Base-by-base conservation (phyloP, 2,113 vertebrate species). In the Plecturocebus donacophilus region DNA sequence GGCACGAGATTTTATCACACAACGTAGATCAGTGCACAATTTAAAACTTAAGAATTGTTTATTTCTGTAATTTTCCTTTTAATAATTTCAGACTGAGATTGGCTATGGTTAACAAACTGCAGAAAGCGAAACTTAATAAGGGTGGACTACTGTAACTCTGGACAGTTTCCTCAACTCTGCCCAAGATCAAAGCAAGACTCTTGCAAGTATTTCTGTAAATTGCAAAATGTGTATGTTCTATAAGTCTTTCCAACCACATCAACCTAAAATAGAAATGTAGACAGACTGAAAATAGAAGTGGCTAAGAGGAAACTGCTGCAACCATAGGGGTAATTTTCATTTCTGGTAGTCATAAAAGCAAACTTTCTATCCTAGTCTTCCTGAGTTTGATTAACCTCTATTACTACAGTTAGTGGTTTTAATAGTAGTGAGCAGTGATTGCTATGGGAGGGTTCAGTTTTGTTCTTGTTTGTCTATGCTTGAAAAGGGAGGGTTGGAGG, bases 261-360 rank as follows among this genome's bases (percentile, higher is more conserved):
- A 81, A 58, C 68, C 38, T 93, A 54, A 91, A 97, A 87, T 35
- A 85, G 87, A 96, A 97, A 91, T 11, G 64, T 68, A 87, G 52
- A 79, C 45, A 91, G 58, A 82, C 38, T 64, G 80, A 93, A 97
- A 97, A 91, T 56, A 91, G 94, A 97, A 94, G n/a, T 58, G 88
- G 19, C 70, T 87, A 11, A 17, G 73, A 87, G 77, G 82, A 97
- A 96, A 93, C 38, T 87, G 45, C 64, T 80, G 87, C 75, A 82
- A 40, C 9, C 47, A 30, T 21, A 32, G 45, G 11, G 56, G 10
- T 54, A 52, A 58, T 83, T 95, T 97, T 97, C 79, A 83, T 90
- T 95, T 98, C 91, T 95, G 68, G 54, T 95, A 79, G 25, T 52
- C 86, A 68, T 73, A 79, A 83, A 96, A 64, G 79, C 79, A 79